Conservation (phyloP, 2,888 invertebrate genomes). For the Thysanoteuthis rhombus region DNA sequence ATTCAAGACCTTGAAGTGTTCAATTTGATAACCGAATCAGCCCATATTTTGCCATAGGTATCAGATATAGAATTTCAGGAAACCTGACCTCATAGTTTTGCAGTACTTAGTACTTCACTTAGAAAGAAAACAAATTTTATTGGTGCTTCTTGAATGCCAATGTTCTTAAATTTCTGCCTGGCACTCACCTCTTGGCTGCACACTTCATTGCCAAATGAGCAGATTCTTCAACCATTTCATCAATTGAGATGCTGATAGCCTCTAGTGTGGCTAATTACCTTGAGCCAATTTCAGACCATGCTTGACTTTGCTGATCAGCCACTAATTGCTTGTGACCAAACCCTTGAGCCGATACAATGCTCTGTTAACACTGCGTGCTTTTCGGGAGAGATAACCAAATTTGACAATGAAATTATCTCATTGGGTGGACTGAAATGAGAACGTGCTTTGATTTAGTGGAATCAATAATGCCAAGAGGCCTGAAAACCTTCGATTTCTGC, state of each 20-base stretch:
- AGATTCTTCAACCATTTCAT: conserved; percentile 12
- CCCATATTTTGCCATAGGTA: neutral
- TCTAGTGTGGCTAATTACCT: neutral
- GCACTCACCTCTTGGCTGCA: neutral
- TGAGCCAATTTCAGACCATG: neutral
- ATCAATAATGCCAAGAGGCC: neutral
- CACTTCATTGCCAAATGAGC: neutral
- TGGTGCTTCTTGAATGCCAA: neutral
- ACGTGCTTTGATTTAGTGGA: neutral
- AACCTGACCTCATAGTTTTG: neutral
- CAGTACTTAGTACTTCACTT: neutral
- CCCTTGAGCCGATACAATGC: neutral
- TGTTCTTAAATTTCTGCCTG: neutral
- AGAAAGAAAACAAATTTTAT: neutral
- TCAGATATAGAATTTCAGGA: neutral
- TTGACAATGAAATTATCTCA: neutral
- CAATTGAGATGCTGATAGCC: neutral
- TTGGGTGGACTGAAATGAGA: neutral
- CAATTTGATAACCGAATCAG: neutral
- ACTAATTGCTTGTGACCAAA: conserved; percentile 12
- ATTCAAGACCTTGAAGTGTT: neutral
- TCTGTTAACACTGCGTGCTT: neutral
- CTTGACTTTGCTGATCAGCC: conserved; percentile 12
- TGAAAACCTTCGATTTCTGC: neutral
- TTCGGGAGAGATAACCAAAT: neutral